Conservation (phyloP, 2,888 invertebrate genomes). For the Aromia moschata region DNA sequence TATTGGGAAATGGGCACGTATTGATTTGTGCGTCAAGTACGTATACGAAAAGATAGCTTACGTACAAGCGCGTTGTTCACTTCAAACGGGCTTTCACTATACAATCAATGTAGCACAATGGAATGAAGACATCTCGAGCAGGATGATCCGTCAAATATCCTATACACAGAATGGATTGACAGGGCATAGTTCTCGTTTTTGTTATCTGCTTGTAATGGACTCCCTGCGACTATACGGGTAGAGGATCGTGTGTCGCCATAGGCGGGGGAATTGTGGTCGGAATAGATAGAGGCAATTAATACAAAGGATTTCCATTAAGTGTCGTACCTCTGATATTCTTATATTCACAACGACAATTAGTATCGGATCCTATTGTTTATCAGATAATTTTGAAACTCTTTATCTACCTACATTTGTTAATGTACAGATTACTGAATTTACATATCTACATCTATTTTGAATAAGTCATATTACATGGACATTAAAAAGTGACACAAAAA, state of each 20-base stretch:
- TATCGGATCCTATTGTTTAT: too few relatives aligned
- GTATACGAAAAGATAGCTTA: constrained; percentile 6
- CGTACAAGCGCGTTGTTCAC: constrained; percentile 12
- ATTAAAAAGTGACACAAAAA: too few relatives aligned
- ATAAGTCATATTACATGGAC: too few relatives aligned
- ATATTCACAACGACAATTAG: too few relatives aligned
- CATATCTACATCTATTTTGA: too few relatives aligned
- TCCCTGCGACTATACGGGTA: not conserved
- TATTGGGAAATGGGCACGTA: constrained; percentile 14
- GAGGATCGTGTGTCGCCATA: constrained; percentile 30
- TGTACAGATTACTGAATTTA: too few relatives aligned
- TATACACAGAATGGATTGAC: constrained; percentile 10
- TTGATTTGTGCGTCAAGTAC: constrained; percentile 17
- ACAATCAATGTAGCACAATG: constrained; percentile 14
- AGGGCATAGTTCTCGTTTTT: constrained; percentile 13
- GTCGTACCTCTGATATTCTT: too few relatives aligned
- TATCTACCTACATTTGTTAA: too few relatives aligned
- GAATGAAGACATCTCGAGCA: constrained; percentile 27
- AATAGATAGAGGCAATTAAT: too few relatives aligned
- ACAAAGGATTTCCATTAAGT: too few relatives aligned
- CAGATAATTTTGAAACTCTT: too few relatives aligned
- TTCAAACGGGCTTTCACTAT: constrained; percentile 5
- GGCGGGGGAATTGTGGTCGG: too few relatives aligned
- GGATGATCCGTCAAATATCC: constrained; percentile 24
- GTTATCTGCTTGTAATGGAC: constrained; percentile 17